A percentile compares a stretch with the other conserved stretches of the same genome.
Evolutionary conservation across 2,113 vertebrate species (phyloP).

Genomic region (Turnix velox): DNA sequence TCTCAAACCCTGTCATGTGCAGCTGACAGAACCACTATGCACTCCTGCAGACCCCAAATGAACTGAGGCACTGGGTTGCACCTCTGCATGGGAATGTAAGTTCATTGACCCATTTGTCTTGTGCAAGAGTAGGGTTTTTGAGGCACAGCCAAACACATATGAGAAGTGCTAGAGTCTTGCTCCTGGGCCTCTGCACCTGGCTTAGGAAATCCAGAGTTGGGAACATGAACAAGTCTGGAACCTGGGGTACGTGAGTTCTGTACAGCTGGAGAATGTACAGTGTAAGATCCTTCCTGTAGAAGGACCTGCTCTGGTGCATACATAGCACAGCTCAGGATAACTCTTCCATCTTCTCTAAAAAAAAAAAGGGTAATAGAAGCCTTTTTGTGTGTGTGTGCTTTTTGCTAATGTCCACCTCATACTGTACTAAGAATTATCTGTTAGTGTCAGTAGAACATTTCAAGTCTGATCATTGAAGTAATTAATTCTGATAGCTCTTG

Average conservation of each 20-base stretch:
- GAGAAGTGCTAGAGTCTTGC: neutral
- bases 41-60: neutral
- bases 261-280: neutral
- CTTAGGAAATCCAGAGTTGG: neutral
- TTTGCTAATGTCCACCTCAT: neutral
- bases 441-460: neutral
- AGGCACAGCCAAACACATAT: neutral
- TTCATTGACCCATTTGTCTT: neutral
- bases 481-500: neutral
- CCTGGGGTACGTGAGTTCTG: neutral
- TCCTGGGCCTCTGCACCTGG: neutral
- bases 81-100: neutral
- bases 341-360: neutral
- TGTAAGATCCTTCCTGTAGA: neutral
- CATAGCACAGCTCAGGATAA: neutral
- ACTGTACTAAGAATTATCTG: neutral
- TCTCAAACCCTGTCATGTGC: neutral
- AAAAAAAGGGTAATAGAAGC: neutral
- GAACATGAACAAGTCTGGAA: neutral
- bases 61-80: neutral
- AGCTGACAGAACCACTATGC: neutral
- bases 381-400: no score
- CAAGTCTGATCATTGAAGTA: neutral
- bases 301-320: neutral
- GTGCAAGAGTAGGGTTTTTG: neutral